A percentile compares a stretch with the other conserved stretches of the same genome.
phyloP scores from a whole-genome alignment of 2,888 invertebrate genomes.

The Lasioglossum calceatum region DNA sequence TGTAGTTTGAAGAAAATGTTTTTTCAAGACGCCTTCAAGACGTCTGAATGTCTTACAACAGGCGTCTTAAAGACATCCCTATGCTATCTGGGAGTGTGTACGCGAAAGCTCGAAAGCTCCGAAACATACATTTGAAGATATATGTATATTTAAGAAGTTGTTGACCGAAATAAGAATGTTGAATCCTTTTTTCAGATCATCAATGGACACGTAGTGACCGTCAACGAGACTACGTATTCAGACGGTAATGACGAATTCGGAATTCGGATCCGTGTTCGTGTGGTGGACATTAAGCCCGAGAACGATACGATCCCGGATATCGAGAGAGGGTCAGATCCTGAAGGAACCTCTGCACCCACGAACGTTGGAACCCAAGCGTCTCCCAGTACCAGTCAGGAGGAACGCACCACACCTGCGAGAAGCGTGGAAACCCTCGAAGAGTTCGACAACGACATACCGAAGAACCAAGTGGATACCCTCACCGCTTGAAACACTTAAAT shows the following conservation, averaged over 20 bases:
- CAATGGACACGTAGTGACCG: constrained; percentile 85
- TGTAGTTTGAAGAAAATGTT: too few species aligned
- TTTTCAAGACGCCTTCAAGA: too few species aligned
- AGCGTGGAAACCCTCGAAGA: constrained; percentile 82
- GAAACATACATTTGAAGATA: too few species aligned
- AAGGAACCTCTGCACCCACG: constrained; percentile 49
- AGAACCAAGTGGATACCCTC: constrained; percentile 77
- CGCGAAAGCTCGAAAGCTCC: too few species aligned
- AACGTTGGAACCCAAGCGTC: neutral
- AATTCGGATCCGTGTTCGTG: constrained; percentile 84
- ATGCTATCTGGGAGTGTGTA: too few species aligned
- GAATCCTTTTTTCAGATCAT: constrained; percentile 82
- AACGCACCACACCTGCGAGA: constrained; percentile 67
- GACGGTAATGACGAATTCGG: constrained; percentile 82
- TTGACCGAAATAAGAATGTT: too few species aligned
- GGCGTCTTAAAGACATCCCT: too few species aligned
- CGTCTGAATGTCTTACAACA: too few species aligned
- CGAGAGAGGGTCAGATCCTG: constrained; percentile 26
- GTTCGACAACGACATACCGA: constrained; percentile 82
- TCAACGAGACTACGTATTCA: constrained; percentile 86
- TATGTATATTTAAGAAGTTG: too few species aligned
- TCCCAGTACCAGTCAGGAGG: constrained; percentile 49
- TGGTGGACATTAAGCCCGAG: constrained; percentile 85
- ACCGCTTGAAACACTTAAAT: constrained; percentile 72
- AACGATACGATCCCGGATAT: constrained; percentile 67